Conservation (phyloP, 2,888 invertebrate genomes). For the Lordiphosa andalusiaca region DNA sequence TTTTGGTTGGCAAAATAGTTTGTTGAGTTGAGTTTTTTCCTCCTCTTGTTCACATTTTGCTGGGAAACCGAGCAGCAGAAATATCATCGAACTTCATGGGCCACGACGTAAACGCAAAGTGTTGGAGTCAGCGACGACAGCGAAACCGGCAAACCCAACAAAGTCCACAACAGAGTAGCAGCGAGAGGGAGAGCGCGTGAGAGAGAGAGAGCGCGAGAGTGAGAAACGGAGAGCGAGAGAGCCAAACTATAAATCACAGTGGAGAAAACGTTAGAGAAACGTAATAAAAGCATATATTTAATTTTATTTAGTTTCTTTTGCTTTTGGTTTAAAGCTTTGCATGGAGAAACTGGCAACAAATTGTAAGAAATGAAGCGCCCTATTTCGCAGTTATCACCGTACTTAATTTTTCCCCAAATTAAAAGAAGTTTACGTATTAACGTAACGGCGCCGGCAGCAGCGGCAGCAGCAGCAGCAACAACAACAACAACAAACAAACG, state of each 20-base stretch:
- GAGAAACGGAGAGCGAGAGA: slow-evolving; percentile 2
- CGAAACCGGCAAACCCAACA: slow-evolving; percentile 34
- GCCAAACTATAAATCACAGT: not conserved
- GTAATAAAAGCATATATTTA: slow-evolving; percentile 12
- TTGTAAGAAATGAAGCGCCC: too few relatives aligned
- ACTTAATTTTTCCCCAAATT: too few relatives aligned
- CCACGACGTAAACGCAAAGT: slow-evolving; percentile 68
- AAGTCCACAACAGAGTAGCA: slow-evolving; percentile 37
- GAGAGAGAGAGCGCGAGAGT: slow-evolving; percentile 9
- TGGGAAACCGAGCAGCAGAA: slow-evolving; percentile 28
- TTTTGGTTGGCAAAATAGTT: slow-evolving; percentile 22
- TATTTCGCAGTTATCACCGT: too few relatives aligned
- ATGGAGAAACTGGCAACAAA: too few relatives aligned
- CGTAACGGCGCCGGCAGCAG: slow-evolving; percentile 26
- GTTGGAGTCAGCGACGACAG: slow-evolving; percentile 53
- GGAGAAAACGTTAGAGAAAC: slow-evolving; percentile 24
- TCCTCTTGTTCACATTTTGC: slow-evolving; percentile 37
- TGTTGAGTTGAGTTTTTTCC: slow-evolving; percentile 28
- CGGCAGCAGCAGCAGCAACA: slow-evolving; percentile 33
- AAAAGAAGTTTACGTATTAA: slow-evolving; percentile 1
- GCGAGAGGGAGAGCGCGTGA: slow-evolving; percentile 28
- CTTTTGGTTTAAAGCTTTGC: not conserved
- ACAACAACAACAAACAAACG: slow-evolving; percentile 11
- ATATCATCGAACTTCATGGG: slow-evolving; percentile 59
- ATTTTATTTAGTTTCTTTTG: slow-evolving; percentile 3